Base-by-base conservation (phyloP, 1,140 invertebrate species). In the Aradophagus sp. region DNA sequence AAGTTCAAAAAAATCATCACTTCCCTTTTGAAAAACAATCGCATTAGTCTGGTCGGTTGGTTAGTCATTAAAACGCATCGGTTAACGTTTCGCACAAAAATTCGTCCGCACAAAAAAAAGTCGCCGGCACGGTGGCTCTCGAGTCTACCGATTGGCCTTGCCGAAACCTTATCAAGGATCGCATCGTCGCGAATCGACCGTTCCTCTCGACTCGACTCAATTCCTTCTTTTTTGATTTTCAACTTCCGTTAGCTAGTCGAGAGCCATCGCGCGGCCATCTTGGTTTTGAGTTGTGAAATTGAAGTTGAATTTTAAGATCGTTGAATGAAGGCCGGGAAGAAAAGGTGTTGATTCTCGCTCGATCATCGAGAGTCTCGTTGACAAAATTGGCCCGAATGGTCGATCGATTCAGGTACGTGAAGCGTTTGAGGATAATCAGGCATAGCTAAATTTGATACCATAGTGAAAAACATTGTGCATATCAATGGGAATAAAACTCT, bases 401-500 rank as follows among this genome's bases (percentile, higher is more conserved):
- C 79, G 81, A 80, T 84, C 80, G 79, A 84, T 84, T 85, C 81
- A 86, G 82, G 81, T 86, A 84, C 78, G 78, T 82, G 82, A 84
- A 85, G 83, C 84, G 75, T 83, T 84, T 85, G 69, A 86, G 83
- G 83, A 85, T 83, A 83, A 83, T 86, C 83, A 85, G 83, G 82
- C 83, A 86, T 82, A 85, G 82, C 83, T 86, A 85, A 78, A 81
- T 86, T 83, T 84, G 76, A n/a, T 84, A 84, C 80, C 82, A 84
- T 83, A 85, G 83, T 84, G 81, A 84, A 84, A n/a, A 80, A 84
- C 79, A 85, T 85, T 84, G 84, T 86, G 84, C 83, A 85, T 83
- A 79, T 86, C 80, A 85, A 86, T 84, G 81, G 80, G 84, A 86
- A 85, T 86, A 86, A 88, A 87, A 87, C 85, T 87, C 87, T 89